Evolutionary conservation across 2,888 invertebrate genomes (phyloP).

Genomic region (Drosophila stalkeri): DNA sequence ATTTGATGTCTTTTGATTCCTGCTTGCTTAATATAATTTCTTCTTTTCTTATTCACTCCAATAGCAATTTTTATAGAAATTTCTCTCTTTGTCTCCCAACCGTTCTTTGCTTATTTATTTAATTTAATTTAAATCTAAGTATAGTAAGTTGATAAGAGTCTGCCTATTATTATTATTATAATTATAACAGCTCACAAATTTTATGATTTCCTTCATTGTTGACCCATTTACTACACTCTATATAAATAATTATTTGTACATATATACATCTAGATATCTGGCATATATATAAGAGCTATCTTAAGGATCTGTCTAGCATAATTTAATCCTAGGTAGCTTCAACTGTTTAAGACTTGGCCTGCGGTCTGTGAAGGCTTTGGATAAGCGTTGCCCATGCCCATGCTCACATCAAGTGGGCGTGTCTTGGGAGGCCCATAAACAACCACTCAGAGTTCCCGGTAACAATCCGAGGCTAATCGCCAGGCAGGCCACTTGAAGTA

Average conservation of each 20-base stretch:
- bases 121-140: too few relatives aligned
- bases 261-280: neutral
- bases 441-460: constrained; percentile 72
- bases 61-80: too few relatives aligned
- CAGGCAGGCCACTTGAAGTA: constrained; percentile 69
- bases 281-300: neutral
- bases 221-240: constrained; percentile 8
- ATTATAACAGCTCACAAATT: neutral
- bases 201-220: neutral
- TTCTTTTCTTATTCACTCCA: too few relatives aligned
- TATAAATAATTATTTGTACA: neutral
- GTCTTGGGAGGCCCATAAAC: constrained; percentile 70
- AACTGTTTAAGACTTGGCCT: constrained; percentile 9
- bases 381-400: constrained; percentile 43
- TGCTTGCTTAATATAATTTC: too few relatives aligned
- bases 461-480: constrained; percentile 75
- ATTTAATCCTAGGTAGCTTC: constrained; percentile 16
- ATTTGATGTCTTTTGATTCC: neutral
- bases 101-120: too few relatives aligned
- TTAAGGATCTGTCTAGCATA: constrained; percentile 19
- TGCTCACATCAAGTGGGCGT: constrained; percentile 67
- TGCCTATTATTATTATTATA: neutral
- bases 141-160: neutral
- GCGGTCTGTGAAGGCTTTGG: constrained; percentile 24
- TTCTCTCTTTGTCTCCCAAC: too few relatives aligned